Base-by-base conservation (phyloP, 92 coral and sea anemone genomes). In the Actinernus sp. region DNA sequence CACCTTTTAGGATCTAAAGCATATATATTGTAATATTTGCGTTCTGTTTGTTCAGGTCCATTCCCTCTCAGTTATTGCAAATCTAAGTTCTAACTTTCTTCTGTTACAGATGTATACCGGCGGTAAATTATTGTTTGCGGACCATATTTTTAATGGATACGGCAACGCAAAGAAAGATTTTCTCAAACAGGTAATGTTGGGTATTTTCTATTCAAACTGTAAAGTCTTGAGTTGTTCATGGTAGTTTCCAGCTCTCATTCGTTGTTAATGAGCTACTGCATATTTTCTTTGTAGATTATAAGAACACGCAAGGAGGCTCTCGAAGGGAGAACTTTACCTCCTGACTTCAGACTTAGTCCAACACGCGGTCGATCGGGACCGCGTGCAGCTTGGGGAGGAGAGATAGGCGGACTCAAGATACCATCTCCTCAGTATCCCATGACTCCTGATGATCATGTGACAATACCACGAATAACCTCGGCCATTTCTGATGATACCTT, bases 311-410 rank as follows among this genome's bases (percentile, higher is more conserved):
- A 94, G 65, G 98, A 90, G 55, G 89, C 88, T 2, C 65, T 91
- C 4, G 92, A 87, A 55, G 97, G 98, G 25, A 87, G 87, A 49
- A 85, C 93, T 38, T 74, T 94, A 17, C 98, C 98, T 3, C 53
- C 85, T 21, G 97, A 94, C 71, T 94, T 94, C 67, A 88, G 98
- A 19, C 88, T 94, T 33, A 93, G 87, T 51, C 98, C 98, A 26
- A 70, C 94, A 9, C 94, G 94, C 65, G 96, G 98, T 27, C 86
- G 91, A 24, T 91, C 98, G 13, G 98, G 98, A 2, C 90, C 83
- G 60, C 74, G 98, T n/a, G 81, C 97, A 2, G 93, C 98, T 50
- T 93, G 98, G 98, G 98, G 98, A 44, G 98, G 98, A 25, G 98
- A 93, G 61, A 93, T 93, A 34, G 98, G 98, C 9, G 98, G 98